Evolutionary conservation across 2,797 vertebrate species (phyloP).

Genomic region (Chelonia mydas): DNA sequence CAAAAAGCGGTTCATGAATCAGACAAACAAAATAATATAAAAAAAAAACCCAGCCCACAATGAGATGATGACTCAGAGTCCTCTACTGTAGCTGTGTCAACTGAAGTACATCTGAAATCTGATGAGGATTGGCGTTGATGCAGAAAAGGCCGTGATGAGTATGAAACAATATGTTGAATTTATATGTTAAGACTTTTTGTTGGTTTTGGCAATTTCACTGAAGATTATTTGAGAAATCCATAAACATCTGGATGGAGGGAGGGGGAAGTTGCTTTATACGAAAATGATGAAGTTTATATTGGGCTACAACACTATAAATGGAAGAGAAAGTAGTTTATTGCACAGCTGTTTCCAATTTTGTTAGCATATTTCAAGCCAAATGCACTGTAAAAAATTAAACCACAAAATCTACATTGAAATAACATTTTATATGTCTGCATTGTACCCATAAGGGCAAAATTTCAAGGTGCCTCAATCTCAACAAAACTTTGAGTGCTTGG

Average conservation of each 20-base stretch:
- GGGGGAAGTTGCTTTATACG: constrained; percentile 75
- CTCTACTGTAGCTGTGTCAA: constrained; percentile 80
- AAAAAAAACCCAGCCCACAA: constrained; percentile 81
- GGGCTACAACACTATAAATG: constrained; percentile 86
- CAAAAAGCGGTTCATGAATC: constrained; percentile 84
- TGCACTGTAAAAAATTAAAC: constrained; percentile 78
- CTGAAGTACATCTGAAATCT: constrained; percentile 83
- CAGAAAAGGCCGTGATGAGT: constrained; percentile 87
- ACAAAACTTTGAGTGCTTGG: constrained; percentile 62
- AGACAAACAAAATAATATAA: constrained; percentile 81
- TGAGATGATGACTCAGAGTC: constrained; percentile 84
- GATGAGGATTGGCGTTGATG: constrained; percentile 82
- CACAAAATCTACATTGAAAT: constrained; percentile 78
- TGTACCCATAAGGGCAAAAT: constrained; percentile 60
- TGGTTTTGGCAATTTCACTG: constrained; percentile 85
- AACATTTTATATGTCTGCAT: constrained; percentile 73
- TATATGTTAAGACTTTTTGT: constrained; percentile 86
- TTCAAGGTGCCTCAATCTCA: constrained; percentile 61
- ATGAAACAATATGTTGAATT: constrained; percentile 86
- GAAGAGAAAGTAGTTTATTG: constrained; percentile 85
- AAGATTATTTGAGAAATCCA: constrained; percentile 83
- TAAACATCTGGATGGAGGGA: constrained; percentile 85
- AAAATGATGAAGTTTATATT: constrained; percentile 85
- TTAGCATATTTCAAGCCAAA: constrained; percentile 85
- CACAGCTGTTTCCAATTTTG: constrained; percentile 88